These are phyloP conservation scores for Parasteatoda lunata DNA, from an alignment of 2,888 invertebrate genomes.

Conservation along the genomic window DNA sequence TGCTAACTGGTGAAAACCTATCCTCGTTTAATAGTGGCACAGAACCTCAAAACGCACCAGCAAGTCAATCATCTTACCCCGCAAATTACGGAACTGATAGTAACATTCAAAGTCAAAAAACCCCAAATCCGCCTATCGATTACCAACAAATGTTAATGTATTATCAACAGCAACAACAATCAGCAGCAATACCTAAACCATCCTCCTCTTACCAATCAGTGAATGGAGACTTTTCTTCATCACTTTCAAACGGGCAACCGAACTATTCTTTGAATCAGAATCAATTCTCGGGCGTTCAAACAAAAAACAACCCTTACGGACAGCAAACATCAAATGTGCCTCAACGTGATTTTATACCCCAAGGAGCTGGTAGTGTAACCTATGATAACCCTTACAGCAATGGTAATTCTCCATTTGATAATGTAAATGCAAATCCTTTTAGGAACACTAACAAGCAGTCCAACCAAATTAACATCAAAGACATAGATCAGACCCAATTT, in stretches of 20 bases:
- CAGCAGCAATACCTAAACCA: background rate
- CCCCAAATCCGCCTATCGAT: background rate
- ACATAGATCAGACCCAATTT: conserved; percentile 9
- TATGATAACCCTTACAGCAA: conserved; percentile 15
- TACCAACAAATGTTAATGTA: conserved; percentile 42
- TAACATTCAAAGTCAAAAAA: conserved; percentile 3
- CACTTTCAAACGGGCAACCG: background rate
- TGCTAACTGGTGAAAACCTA: background rate
- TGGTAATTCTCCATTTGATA: conserved; percentile 10
- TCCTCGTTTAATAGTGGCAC: conserved; percentile 8
- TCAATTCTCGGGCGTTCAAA: background rate
- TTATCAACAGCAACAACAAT: conserved; percentile 33
- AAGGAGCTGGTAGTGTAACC: background rate
- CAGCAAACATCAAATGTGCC: background rate
- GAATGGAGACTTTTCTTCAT: background rate
- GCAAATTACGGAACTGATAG: conserved; percentile 16
- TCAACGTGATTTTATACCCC: conserved; percentile 17
- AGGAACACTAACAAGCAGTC: conserved; percentile 28
- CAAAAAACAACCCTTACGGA: conserved; percentile 12
- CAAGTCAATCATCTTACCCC: conserved; percentile 1
- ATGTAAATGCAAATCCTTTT: conserved; percentile 5
- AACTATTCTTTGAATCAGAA: background rate
- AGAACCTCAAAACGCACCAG: background rate
- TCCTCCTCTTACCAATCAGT: background rate
- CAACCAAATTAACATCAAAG: conserved; percentile 18